Evolutionary conservation across 2,113 vertebrate species (phyloP).

Genomic region (Halcyon senegalensis): DNA sequence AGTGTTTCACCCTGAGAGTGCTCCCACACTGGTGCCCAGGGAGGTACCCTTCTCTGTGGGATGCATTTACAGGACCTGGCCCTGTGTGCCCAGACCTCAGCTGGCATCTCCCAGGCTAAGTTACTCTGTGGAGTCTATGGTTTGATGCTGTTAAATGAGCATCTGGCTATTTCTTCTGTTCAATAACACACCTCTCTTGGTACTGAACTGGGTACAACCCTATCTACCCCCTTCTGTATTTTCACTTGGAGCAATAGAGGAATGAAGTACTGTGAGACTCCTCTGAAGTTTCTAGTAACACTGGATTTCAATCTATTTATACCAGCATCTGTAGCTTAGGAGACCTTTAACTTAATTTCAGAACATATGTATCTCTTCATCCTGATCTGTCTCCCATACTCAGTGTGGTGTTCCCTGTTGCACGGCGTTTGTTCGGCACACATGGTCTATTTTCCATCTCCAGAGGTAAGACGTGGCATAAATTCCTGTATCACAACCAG

Average conservation of each 20-base stretch:
- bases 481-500: not conserved
- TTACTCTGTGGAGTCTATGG: not conserved
- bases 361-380: not conserved
- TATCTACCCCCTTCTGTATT: not conserved
- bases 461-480: not conserved
- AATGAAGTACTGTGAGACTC: not conserved
- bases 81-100: not conserved
- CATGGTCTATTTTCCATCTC: not conserved
- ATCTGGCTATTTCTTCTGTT: not conserved
- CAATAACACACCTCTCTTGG: not conserved
- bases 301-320: not conserved
- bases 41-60: accelerated
- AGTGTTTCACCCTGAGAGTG: not conserved
- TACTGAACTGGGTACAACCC: not conserved
- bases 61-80: not conserved
- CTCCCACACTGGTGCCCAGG: not conserved
- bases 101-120: not conserved
- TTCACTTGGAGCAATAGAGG: not conserved
- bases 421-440: not conserved
- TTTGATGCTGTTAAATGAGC: not conserved
- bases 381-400: not conserved
- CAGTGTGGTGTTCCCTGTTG: not conserved
- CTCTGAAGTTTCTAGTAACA: not conserved
- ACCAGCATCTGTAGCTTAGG: not conserved
- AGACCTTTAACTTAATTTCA: not conserved